A percentile compares a stretch with the other conserved stretches of the same genome.
Conservation (phyloP, 1,140 invertebrate species). For the Drosophila pseudoobscura region DNA sequence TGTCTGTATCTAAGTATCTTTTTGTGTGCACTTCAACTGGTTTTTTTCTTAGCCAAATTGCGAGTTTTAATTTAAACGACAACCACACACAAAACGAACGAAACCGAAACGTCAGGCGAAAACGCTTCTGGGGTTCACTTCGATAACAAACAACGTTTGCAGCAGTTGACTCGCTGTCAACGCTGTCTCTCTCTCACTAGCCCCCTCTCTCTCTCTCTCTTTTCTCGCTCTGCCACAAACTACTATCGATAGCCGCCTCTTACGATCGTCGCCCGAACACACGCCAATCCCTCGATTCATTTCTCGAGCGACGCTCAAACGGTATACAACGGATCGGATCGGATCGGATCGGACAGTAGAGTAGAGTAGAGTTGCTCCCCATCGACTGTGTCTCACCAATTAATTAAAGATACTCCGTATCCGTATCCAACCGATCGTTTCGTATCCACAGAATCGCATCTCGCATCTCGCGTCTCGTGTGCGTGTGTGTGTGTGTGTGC, state of each 20-base stretch:
- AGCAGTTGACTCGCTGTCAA: conserved; percentile 16
- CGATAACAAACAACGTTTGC: conserved; percentile 34
- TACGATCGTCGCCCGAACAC: conserved; percentile 53
- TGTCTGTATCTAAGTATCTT: too few species aligned
- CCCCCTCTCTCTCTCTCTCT: too few species aligned
- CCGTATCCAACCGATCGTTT: conserved; percentile 12
- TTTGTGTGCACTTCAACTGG: conserved; percentile 46
- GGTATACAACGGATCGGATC: conserved; percentile 44
- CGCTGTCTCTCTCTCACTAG: background rate
- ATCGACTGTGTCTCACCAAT: too few species aligned
- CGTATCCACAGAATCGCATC: conserved; percentile 28
- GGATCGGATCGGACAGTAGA: background rate
- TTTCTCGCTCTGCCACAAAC: conserved; percentile 30
- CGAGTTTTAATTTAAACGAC: conserved; percentile 76
- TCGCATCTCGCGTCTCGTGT: conserved; percentile 14
- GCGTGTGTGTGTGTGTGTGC: conserved; percentile 11
- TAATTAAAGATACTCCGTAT: too few species aligned
- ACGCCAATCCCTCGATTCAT: conserved; percentile 36
- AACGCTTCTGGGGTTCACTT: conserved; percentile 60
- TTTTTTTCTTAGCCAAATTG: conserved; percentile 69
- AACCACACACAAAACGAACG: conserved; percentile 36
- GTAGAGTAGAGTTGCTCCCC: background rate
- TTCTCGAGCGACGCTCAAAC: conserved; percentile 72
- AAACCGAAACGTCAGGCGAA: conserved; percentile 39
- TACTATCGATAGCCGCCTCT: conserved; percentile 69